Evolutionary conservation across 2,888 invertebrate genomes (phyloP), one percentile per base, ranked within the genome.

Genomic region (Stenoptilia bipunctidactyla): DNA sequence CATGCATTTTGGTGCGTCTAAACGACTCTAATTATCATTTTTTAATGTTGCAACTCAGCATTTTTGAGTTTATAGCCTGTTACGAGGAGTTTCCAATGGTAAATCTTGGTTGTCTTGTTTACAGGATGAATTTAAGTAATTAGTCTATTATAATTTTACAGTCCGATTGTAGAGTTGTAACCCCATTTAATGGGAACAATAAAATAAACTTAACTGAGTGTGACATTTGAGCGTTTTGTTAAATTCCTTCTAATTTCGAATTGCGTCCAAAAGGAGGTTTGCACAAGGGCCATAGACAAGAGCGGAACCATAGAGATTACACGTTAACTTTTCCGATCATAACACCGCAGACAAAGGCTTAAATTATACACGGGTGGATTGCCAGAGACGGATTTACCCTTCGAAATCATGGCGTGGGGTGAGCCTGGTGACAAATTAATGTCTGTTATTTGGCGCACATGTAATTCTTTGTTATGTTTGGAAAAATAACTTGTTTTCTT

Each of bases 251-350:
- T 20, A 20, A 20, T 20, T 20, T n/a, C n/a, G n/a, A n/a, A 20
- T 20, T 20, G 20, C 8, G 3, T 20, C 20, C 4, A 20, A 20
- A 20, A 8, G 4, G 3, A 20, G 8, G 20, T n/a, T 12, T 12
- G 12, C 2, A n/a, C 30, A 30, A 30, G 34, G 12, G 13, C 48
- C 47, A 47, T 43, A 41, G 37, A 44, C 50, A 41, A 39, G 38
- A 51, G 53, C 58, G 51, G 51, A 56, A 61, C 71, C 76, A 69
- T 71, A 66, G 69, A 76, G 73, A 79, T 76, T 75, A 79, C 68
- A 76, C 75, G 66, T 75, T 68, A 80, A 80, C 75, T 80, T 80
- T 75, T 74, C 72, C 74, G 72, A 77, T 75, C 76, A 74, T 61
- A 68, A 75, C 82, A 67, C 74, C 77, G 70, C 68, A 80, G 77